Percentiles rank a stretch among this genome's conserved stretches.
Conservation (phyloP, 2,113 vertebrate genomes). For the Galemys pyrenaicus region DNA sequence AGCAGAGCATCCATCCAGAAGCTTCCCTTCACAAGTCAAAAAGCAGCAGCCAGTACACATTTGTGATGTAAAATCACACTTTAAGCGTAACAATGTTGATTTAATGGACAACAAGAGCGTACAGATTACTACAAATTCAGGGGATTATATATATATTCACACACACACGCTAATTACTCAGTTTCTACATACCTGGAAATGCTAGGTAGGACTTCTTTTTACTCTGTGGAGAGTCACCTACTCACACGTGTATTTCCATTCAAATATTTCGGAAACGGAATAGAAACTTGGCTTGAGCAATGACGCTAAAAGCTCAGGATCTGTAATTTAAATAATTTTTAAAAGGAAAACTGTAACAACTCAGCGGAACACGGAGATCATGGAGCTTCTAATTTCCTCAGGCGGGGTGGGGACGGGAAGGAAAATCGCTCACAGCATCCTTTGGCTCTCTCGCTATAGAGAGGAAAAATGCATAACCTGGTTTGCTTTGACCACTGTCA, state of each 20-base stretch:
- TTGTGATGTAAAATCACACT: background rate
- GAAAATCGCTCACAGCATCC: constrained; percentile 53
- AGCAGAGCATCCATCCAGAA: background rate
- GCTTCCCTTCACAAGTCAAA: background rate
- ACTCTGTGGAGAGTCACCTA: background rate
- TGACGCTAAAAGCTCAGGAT: background rate
- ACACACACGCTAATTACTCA: background rate
- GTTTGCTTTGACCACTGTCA: constrained; percentile 64
- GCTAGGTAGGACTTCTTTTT: constrained; percentile 14
- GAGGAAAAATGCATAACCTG: constrained; percentile 67
- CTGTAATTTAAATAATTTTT: constrained; percentile 12
- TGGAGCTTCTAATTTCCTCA: constrained; percentile 30
- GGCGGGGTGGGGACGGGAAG: constrained; percentile 14
- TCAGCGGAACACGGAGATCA: background rate
- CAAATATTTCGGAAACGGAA: background rate
- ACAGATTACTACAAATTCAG: background rate
- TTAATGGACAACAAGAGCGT: background rate
- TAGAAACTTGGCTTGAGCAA: constrained; percentile 7
- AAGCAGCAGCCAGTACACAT: background rate
- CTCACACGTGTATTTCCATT: background rate
- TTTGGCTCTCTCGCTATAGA: constrained; percentile 40
- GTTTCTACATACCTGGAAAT: constrained; percentile 64
- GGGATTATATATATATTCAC: background rate
- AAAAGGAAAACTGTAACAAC: constrained; percentile 5
- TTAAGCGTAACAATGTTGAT: constrained; percentile 33